Evolutionary conservation across 2,888 invertebrate genomes (phyloP).

Genomic region (Tenthredo amoena): DNA sequence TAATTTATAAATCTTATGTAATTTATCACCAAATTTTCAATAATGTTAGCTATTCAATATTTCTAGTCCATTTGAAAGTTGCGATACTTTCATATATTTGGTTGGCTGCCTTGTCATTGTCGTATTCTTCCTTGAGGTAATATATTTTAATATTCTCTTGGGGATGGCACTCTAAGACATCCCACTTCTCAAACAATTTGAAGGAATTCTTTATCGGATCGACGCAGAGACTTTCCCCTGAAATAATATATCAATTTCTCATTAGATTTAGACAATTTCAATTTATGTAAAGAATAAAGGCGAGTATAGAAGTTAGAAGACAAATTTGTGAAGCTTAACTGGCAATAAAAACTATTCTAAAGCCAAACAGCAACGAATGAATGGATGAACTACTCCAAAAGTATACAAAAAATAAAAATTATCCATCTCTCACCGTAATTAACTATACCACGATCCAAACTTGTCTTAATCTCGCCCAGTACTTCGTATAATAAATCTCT

Average conservation of each 20-base stretch:
- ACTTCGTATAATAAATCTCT: slow-evolving; percentile 84
- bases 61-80: slow-evolving; percentile 72
- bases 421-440: slow-evolving; percentile 81
- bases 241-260: slow-evolving; percentile 57
- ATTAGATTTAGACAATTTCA: slow-evolving; percentile 26
- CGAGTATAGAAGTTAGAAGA: too few relatives aligned
- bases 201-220: slow-evolving; percentile 93
- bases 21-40: slow-evolving; percentile 33
- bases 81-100: slow-evolving; percentile 70
- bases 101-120: slow-evolving; percentile 68
- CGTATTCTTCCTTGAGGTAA: slow-evolving; percentile 71
- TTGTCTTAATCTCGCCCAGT: slow-evolving; percentile 83
- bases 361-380: background rate
- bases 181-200: slow-evolving; percentile 90
- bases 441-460: slow-evolving; percentile 81
- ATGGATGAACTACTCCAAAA: slow-evolving; percentile 41
- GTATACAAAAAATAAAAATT: background rate
- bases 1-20: slow-evolving; percentile 38
- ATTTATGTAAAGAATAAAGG: too few relatives aligned
- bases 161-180: slow-evolving; percentile 83
- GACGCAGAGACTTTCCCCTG: slow-evolving; percentile 93
- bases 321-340: too few relatives aligned
- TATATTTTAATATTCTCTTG: slow-evolving; percentile 72
- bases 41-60: slow-evolving; percentile 63
- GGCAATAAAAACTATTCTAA: too few relatives aligned